Evolutionary conservation across 1,140 invertebrate genomes (phyloP), one percentile per base, ranked within the genome.

Genomic region (Formica selysi): DNA sequence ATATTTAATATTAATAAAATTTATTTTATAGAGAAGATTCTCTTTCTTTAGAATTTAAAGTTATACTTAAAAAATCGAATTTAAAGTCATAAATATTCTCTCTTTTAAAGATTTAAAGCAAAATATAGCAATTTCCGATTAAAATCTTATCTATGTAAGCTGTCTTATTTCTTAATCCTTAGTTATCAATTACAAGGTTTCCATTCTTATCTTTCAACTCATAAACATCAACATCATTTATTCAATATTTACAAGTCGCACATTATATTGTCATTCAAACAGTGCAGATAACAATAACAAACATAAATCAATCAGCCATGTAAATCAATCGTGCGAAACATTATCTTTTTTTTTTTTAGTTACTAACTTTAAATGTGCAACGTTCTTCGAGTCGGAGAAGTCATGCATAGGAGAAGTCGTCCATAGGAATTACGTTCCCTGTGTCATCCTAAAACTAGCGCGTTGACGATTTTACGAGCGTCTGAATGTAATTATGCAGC

Each of bases 401-500:
- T 76, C 73, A 76, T 22, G 36, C 73, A 38, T 22, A 16, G 22
- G 22, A 22, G 22, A 22, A 22, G 22, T 22, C 0, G 64, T 16
- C 61, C n/a, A 11, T 3, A 79, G 41, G 13, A 62, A 54, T 67
- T 67, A 67, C 29, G 19, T 26, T 48, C 76, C 5, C 76, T 11
- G 11, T 51, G 61, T n/a, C n/a, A 26, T 48, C 76, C 13, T 51
- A 26, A 79, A 67, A 79, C 64, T 51, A 68, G 54, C 16, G 22
- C 44, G 76, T 54, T 26, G 59, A 74, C n/a, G 62, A 62, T 73
- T 79, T 74, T 79, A 80, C 84, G 61, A 81, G 76, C 48, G 76
- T 71, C 62, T 57, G 59, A 32, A 62, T 41, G 38, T 80, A 86
- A 86, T 86, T 81, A 86, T 65, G 65, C 67, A 64, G 65, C 64